A percentile compares a stretch with the other conserved stretches of the same genome.
phyloP scores from a whole-genome alignment of 2,797 vertebrate species.

The Spheniscus humboldti region DNA sequence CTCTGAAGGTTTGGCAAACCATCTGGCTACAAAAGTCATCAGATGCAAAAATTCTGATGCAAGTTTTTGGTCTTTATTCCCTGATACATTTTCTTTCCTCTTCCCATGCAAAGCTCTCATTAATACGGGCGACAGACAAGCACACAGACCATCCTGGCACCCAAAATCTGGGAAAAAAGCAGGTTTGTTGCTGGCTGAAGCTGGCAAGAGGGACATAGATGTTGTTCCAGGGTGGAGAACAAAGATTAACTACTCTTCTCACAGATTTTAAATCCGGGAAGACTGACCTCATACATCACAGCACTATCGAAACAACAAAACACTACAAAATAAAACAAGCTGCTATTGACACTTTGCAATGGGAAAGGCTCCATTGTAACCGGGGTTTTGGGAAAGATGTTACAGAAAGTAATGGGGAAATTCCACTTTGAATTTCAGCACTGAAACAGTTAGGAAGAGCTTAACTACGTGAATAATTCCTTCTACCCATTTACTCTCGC shows the following conservation, averaged over 20 bases:
- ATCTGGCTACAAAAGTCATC: not conserved
- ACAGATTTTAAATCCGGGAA: not conserved
- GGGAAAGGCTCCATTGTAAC: not conserved
- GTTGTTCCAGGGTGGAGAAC: not conserved
- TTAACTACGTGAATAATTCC: not conserved
- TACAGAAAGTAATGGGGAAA: not conserved
- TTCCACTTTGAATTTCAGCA: not conserved
- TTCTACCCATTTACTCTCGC: accelerated
- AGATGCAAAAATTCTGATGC: not conserved
- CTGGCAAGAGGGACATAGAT: not conserved
- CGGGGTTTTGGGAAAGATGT: not conserved
- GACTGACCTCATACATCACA: constrained; percentile 15
- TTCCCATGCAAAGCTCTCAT: not conserved
- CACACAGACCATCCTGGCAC: not conserved
- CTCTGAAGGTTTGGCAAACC: not conserved
- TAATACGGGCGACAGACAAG: not conserved
- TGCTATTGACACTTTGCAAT: not conserved
- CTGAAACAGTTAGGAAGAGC: not conserved
- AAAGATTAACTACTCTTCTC: constrained; percentile 1
- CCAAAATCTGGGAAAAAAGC: not conserved
- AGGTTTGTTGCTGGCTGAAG: not conserved
- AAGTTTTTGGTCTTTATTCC: not conserved
- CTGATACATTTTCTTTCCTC: not conserved
- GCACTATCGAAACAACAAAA: not conserved
- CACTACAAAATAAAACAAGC: not conserved